Base-by-base conservation (phyloP, 2,797 vertebrate genomes). In the Caiman crocodilus region DNA sequence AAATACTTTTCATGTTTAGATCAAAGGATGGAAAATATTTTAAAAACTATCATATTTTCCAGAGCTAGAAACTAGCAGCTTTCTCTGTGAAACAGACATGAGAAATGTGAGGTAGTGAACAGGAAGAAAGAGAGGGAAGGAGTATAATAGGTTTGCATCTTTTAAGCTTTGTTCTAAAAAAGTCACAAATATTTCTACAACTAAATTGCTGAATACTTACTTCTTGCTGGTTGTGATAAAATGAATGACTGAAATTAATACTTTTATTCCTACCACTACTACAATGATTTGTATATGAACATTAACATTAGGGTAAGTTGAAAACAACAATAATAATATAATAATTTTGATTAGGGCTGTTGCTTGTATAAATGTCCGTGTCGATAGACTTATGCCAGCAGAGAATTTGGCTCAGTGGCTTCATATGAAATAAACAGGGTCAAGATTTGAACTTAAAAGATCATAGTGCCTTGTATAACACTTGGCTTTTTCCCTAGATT, bases 331-430 rank as follows among this genome's bases (percentile, higher is more conserved):
- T 57, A 35, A 7, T 0, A 1, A 42, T 77, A 88, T 4, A 2
- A 50, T 6, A 25, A 50, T 6, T 20, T 14, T 74, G 26, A 50
- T 73, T 64, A 6, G 28, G 32, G 14, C 23, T 76, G 32, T 82
- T 71, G 55, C 42, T 84, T 80, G 25, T 25, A 84, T 67, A 76
- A 91, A 32, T 78, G 23, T 56, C 10, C 4, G 25, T 14, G 59
- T 56, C 28, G 26, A 28, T 63, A 20, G 15, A 26, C 0, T 0
- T 42, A 10, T 17, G 32, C 73, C 23, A 15, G 7, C 58, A 76
- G 30, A 63, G n/a, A 42, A 30, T 88, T 87, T 63, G 30, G 4
- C 23, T 23, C 18, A 6, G 6, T 82, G 79, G 23, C 5, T 88
- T 90, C 63, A 77, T 71, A 71, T 71, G 35, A 14, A 71, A 23